Evolutionary conservation across 64 coral and sea anemone species (phyloP).

Genomic region (Exaiptasia diaphana): DNA sequence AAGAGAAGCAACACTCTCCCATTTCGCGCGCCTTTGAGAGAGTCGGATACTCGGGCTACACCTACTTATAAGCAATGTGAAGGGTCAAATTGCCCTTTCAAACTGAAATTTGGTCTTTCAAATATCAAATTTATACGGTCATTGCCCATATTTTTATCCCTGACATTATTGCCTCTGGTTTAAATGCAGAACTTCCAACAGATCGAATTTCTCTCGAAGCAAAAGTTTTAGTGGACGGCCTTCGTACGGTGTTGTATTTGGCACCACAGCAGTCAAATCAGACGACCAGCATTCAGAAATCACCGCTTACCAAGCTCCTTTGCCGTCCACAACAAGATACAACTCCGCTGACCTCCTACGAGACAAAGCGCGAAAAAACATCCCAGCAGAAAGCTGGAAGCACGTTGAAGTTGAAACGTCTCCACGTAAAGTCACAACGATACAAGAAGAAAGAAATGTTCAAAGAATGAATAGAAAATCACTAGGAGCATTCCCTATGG

Average conservation of each 20-base stretch:
- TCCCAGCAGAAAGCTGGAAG: slow-evolving; percentile 1
- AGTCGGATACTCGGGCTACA: no score
- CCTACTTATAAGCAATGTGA: no score
- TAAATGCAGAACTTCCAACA: no score
- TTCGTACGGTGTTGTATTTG: slow-evolving; percentile 51
- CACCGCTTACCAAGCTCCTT: slow-evolving; percentile 11
- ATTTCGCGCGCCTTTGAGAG: no score
- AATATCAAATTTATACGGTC: no score
- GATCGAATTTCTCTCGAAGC: slow-evolving; percentile 17
- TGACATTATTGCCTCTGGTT: no score
- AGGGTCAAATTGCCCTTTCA: no score
- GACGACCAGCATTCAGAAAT: slow-evolving; percentile 35
- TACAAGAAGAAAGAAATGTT: background rate
- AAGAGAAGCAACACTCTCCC: no score
- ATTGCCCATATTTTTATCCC: no score
- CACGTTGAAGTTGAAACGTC: background rate
- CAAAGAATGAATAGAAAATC: slow-evolving; percentile 28
- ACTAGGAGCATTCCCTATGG: background rate
- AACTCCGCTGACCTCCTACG: slow-evolving; percentile 35
- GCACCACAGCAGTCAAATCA: slow-evolving; percentile 32
- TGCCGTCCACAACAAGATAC: slow-evolving; percentile 5
- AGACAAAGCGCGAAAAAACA: background rate
- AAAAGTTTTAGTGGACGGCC: slow-evolving; percentile 39
- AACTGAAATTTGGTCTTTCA: no score
- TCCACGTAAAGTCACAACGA: background rate